Conservation (phyloP, 2,888 invertebrate species). For the Halictus quadricinctus region DNA sequence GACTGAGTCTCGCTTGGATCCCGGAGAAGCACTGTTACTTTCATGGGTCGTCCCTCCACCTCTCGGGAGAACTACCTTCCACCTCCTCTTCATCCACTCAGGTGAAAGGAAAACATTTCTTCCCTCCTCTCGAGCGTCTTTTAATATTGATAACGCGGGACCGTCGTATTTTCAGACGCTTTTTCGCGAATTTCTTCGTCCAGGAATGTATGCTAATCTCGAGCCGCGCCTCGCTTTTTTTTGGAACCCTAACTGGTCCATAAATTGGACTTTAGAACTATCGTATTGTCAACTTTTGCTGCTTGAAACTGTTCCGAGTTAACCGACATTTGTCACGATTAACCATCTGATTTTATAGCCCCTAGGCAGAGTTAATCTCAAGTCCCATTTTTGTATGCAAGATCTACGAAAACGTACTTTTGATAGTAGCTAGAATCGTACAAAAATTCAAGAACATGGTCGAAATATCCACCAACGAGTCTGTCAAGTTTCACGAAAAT, state of each 20-base stretch:
- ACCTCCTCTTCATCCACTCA: conserved; percentile 43
- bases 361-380: not conserved
- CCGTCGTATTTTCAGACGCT: not conserved
- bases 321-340: not conserved
- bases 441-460: not conserved
- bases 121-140: conserved; percentile 53
- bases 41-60: conserved; percentile 76
- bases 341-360: not conserved
- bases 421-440: not conserved
- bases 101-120: conserved; percentile 80
- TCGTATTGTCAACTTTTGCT: not conserved
- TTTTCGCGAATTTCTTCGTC: not conserved
- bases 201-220: conserved; percentile 33
- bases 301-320: not conserved
- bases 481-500: not conserved
- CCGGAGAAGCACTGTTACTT: conserved; percentile 79
- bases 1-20: conserved; percentile 44
- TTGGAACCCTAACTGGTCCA: not conserved
- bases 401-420: not conserved
- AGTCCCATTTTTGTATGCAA: not conserved
- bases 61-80: conserved; percentile 62
- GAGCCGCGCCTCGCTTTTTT: conserved; percentile 5
- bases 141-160: conserved; percentile 30
- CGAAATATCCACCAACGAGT: not conserved
- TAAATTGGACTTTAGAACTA: not conserved